Percentiles rank a stretch among this genome's conserved stretches.
phyloP scores from a whole-genome alignment of 2,113 vertebrate genomes.

The Toxostoma redivivum region DNA sequence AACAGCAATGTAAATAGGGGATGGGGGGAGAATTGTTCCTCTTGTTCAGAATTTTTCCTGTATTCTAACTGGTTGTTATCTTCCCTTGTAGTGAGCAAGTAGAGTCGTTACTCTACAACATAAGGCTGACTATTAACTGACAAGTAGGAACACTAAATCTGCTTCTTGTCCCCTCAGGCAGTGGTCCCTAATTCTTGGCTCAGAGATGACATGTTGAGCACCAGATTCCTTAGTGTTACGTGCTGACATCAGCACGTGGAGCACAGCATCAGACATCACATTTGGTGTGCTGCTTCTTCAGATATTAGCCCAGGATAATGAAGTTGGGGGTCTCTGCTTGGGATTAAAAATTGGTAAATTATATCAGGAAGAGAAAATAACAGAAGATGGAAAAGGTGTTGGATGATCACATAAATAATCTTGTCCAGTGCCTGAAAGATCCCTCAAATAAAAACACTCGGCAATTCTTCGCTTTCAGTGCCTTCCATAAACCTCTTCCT shows the following conservation, averaged over 20 bases:
- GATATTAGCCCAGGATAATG: neutral
- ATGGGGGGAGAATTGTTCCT: neutral
- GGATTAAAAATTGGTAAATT: neutral
- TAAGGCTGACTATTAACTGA: slow-evolving; percentile 25
- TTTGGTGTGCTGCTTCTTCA: neutral
- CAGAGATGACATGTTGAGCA: neutral
- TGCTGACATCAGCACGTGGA: neutral
- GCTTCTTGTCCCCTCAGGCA: slow-evolving; percentile 48
- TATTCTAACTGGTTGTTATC: neutral
- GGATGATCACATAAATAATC: neutral
- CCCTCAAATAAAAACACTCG: neutral
- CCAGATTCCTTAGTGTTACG: neutral
- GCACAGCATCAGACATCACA: neutral
- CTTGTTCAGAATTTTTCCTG: neutral
- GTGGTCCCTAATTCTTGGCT: slow-evolving; percentile 23
- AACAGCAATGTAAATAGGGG: neutral
- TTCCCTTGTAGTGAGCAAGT: neutral
- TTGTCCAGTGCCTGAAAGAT: neutral
- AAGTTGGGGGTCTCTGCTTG: neutral
- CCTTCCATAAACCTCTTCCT: neutral
- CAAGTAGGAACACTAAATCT: slow-evolving; percentile 9
- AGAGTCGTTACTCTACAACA: neutral
- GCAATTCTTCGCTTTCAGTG: neutral
- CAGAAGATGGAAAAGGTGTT: neutral
- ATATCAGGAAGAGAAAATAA: neutral